Percentiles rank a stretch among this genome's conserved stretches.
Evolutionary conservation across 2,113 vertebrate species (phyloP).

Genomic region (Fregetta grallaria): DNA sequence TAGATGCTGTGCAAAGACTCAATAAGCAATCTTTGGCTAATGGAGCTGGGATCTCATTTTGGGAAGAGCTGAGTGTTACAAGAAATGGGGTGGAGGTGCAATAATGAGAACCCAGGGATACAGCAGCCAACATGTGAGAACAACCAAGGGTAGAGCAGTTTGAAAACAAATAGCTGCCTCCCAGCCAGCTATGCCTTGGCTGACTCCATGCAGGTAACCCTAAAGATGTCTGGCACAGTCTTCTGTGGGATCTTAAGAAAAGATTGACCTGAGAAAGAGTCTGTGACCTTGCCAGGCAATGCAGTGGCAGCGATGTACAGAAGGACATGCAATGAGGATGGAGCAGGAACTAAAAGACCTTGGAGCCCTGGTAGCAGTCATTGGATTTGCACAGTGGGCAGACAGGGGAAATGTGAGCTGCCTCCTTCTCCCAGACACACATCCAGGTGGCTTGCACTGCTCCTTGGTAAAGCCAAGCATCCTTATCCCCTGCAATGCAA

Average conservation of each 20-base stretch:
- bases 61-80: not conserved
- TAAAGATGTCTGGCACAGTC: not conserved
- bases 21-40: not conserved
- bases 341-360: not conserved
- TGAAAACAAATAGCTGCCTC: not conserved
- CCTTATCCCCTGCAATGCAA: accelerated
- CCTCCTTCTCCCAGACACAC: not conserved
- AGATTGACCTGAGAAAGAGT: not conserved
- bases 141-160: not conserved
- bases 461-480: not conserved
- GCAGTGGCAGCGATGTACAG: not conserved
- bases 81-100: not conserved
- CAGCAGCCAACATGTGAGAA: not conserved
- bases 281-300: not conserved
- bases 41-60: not conserved
- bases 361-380: not conserved
- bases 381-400: not conserved
- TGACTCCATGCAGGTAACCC: not conserved
- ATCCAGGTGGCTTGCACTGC: not conserved
- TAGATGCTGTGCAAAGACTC: not conserved
- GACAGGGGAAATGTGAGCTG: not conserved
- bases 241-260: not conserved
- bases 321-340: not conserved
- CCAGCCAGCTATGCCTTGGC: not conserved
- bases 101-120: not conserved